Evolutionary conservation across 2,113 vertebrate genomes (phyloP).

Genomic region (Corapipo altera): DNA sequence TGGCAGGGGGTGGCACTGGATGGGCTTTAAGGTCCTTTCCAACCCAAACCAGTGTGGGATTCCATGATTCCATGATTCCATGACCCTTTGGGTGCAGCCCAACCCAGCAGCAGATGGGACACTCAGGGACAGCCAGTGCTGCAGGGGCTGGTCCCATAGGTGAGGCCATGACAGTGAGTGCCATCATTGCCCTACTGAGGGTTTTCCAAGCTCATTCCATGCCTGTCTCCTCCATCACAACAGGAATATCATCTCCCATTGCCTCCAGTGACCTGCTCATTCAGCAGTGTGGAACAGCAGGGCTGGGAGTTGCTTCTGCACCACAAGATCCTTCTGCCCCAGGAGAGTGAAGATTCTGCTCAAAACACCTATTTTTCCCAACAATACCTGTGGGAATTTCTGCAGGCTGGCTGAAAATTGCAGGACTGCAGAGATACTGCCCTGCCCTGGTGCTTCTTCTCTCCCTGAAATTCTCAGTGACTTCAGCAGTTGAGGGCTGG

Average conservation of each 20-base stretch:
- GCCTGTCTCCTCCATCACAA: neutral
- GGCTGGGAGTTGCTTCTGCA: neutral
- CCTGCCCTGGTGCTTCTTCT: neutral
- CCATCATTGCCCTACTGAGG: neutral
- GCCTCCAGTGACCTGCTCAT: neutral
- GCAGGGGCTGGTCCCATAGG: neutral
- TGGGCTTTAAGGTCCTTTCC: accelerated
- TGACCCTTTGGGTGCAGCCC: neutral
- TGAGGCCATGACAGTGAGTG: neutral
- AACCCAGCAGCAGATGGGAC: accelerated
- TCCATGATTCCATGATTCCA: neutral
- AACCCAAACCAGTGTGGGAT: neutral
- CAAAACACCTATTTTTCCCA: neutral
- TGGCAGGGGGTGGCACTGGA: neutral
- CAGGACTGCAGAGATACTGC: neutral
- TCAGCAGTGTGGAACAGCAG: neutral
- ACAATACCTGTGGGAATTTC: neutral
- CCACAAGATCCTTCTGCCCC: neutral
- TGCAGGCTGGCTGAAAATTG: neutral
- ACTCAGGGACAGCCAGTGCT: neutral
- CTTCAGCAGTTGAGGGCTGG: neutral
- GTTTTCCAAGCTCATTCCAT: neutral
- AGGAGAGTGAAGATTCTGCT: neutral
- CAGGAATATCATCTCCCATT: neutral
- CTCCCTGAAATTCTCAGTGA: neutral